A percentile compares a stretch with the other conserved stretches of the same genome.
Conservation (phyloP, 2,888 invertebrate species). For the Colostygia pectinataria region DNA sequence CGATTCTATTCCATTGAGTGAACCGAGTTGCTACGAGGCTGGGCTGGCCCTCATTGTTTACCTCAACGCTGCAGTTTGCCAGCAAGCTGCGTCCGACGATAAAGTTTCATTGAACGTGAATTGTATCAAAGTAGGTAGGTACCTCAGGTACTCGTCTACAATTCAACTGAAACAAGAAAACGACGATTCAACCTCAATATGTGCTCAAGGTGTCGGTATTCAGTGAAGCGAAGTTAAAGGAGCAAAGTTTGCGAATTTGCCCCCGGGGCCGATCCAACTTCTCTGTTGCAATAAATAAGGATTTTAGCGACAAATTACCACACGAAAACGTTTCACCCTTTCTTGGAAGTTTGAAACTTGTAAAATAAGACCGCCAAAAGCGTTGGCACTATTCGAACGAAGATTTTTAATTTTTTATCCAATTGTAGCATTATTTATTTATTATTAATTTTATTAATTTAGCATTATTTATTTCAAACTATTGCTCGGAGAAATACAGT, state of each 20-base stretch:
- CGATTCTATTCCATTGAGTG: conserved; percentile 43
- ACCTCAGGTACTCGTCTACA: conserved; percentile 66
- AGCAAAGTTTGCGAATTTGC: conserved; percentile 76
- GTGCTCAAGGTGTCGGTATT: conserved; percentile 77
- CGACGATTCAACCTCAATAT: conserved; percentile 78
- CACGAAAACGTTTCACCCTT: conserved; percentile 75
- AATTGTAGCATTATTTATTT: too few relatives aligned
- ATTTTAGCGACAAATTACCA: conserved; percentile 82
- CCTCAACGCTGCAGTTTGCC: conserved; percentile 5
- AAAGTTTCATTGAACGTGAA: conserved; percentile 37
- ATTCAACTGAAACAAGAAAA: conserved; percentile 74
- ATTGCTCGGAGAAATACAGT: too few relatives aligned
- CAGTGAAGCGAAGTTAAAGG: conserved; percentile 78
- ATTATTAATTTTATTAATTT: not conserved
- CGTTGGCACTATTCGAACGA: conserved; percentile 45
- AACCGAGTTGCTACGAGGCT: conserved; percentile 32
- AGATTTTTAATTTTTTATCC: conserved; percentile 29
- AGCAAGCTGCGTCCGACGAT: conserved; percentile 10
- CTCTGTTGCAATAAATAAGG: conserved; percentile 80
- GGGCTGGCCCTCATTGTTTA: conserved; percentile 33
- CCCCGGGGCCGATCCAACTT: conserved; percentile 78
- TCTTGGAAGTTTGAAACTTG: conserved; percentile 67
- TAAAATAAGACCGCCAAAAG: conserved; percentile 55
- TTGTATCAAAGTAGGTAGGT: conserved; percentile 66
- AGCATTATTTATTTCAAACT: too few relatives aligned